Evolutionary conservation across 2,888 invertebrate genomes (phyloP), one percentile per base, ranked within the genome.

Genomic region (Eupithecia tripunctaria): DNA sequence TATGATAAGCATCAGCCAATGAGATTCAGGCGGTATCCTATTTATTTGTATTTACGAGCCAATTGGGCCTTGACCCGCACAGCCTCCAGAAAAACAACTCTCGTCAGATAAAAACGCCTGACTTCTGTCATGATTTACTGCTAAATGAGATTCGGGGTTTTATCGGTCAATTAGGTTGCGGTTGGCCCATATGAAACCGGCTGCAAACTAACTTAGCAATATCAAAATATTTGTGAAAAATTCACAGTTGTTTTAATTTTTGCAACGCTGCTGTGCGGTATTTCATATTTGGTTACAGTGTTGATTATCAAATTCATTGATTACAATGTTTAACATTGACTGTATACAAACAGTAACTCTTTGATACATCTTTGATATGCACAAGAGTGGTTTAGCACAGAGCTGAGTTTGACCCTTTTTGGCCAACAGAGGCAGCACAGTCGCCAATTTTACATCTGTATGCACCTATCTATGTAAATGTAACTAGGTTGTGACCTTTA

Each of bases 41-140:
- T 92, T 90, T 92, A 90, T 91, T 91, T 88, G 89, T 92, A 91
- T 92, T 93, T 91, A 92, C 89, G 91, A 91, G 85, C 83, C 83
- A 86, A 87, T 85, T 82, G 87, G 89, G 90, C 92, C 85, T 75
- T 75, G 75, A 75, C 75, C 81, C 79, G 80, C 78, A 82, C 82
- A 82, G 59, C 62, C 70, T 68, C 18, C 67, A 83, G 84, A 82
- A 87, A 88, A 89, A 88, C 85, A 87, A 87, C 86, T 86, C 86
- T 82, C 82, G 82, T 80, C 77, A 82, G 84, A 86, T 83, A 85
- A 88, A 88, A 84, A 83, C 78, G 82, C 76, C 79, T 80, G 80
- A 85, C 81, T 84, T 82, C 84, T 81, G 79, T 78, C 80, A 76
- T 84, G 83, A 87, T 88, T 86, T 82, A 83, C 80, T 83, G 81